Evolutionary conservation across 2,888 invertebrate species (phyloP), one percentile per base, ranked within the genome.

Genomic region (Salpingus planirostris): DNA sequence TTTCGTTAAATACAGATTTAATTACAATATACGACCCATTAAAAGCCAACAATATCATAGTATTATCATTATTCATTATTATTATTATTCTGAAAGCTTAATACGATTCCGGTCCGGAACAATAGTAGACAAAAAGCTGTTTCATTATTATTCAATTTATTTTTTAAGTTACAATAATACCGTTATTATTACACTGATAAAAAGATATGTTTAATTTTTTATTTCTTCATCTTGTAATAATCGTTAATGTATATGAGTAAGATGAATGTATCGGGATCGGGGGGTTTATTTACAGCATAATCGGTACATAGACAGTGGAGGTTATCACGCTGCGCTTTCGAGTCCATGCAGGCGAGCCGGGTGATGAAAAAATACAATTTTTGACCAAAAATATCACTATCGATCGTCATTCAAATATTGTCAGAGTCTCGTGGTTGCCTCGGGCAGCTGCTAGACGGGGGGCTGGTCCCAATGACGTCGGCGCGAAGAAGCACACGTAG

Each of bases 361-460:
- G 26, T 25, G 25, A 15, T 38, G 38, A 28, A 39, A 39, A 39
- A 35, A 40, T 42, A 41, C 40, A 35, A 27, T 38, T 29, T 30
- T 29, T 50, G 54, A 52, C 45, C 55, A 54, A 31, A 56, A 57
- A 57, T 60, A 61, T 61, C 59, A 59, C 60, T 59, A 55, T 60
- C 48, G 55, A 55, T 59, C 57, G 56, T 62, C 57, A 50, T 55
- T 47, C 47, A n/a, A 46, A 60, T 61, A 61, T 62, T 61, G 60
- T 60, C 59, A 54, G 48, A 53, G 50, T 55, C 54, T 50, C 51
- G 44, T 47, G 43, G 38, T 29, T 38, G 44, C 47, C 46, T 36
- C 42, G 33, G 29, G 31, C 27, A 24, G 29, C 30, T 31, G 29
- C 33, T 30, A 24, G 22, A 27, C 30, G 38, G 29, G 33, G 35